Evolutionary conservation across 2,113 vertebrate genomes (phyloP).

Genomic region (Rhadina sibilatrix): DNA sequence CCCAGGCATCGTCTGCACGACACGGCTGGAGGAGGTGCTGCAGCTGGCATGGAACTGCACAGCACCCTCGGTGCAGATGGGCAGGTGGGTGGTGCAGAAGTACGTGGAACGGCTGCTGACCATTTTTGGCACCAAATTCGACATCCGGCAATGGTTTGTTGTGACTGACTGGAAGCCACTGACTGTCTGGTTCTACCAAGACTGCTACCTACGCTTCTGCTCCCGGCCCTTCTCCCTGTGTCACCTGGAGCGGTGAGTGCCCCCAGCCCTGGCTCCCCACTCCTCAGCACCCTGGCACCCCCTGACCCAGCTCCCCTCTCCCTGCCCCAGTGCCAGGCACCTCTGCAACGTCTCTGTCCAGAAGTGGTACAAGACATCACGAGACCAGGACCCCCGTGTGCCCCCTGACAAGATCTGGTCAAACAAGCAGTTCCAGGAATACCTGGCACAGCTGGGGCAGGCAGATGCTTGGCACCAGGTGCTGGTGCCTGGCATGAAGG

Average conservation of each 20-base stretch:
- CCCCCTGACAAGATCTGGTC: conserved; percentile 90
- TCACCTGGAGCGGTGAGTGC: conserved; percentile 82
- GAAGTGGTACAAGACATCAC: conserved; percentile 50
- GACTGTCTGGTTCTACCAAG: conserved; percentile 89
- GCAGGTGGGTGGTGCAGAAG: conserved; percentile 94
- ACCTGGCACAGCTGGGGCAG: conserved; percentile 75
- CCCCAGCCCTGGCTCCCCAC: fast-evolving
- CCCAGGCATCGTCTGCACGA: conserved; percentile 86
- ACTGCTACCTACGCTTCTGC: conserved; percentile 93
- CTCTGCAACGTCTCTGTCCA: conserved; percentile 95
- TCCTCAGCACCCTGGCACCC: neutral
- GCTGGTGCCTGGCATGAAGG: conserved; percentile 88
- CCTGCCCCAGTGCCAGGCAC: conserved; percentile 80
- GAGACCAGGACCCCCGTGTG: neutral
- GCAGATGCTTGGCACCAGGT: conserved; percentile 73
- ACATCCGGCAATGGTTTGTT: conserved; percentile 93
- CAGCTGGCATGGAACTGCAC: conserved; percentile 71
- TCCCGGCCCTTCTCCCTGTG: conserved; percentile 85
- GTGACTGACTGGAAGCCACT: conserved; percentile 94
- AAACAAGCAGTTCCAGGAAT: conserved; percentile 77
- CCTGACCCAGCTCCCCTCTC: neutral
- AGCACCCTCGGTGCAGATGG: conserved; percentile 64
- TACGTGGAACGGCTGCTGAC: conserved; percentile 89
- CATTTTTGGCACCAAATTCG: conserved; percentile 89
- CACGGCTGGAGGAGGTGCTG: conserved; percentile 84